These are phyloP conservation scores for Chamaetylas fuelleborni DNA, from an alignment of 2,113 vertebrate genomes.

Conservation along the genomic window DNA sequence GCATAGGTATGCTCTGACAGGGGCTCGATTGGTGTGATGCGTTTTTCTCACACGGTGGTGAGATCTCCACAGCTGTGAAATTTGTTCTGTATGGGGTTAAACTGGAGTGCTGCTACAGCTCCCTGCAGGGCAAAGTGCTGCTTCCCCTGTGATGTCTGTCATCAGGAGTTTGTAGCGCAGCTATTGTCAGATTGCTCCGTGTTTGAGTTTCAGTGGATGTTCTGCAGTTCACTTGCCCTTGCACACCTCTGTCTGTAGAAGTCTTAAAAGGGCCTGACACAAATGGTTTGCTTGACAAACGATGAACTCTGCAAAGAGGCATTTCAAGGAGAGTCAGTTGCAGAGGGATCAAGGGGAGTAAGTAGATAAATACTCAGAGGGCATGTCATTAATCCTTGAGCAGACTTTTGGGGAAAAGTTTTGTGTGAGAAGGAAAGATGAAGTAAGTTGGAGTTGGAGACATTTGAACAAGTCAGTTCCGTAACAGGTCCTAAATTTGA, in stretches of 20 bases:
- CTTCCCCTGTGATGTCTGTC: neutral
- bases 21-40: neutral
- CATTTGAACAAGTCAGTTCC: neutral
- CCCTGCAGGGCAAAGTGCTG: neutral
- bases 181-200: neutral
- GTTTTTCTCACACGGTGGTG: neutral
- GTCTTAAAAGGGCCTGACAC: neutral
- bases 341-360: neutral
- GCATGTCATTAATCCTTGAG: neutral
- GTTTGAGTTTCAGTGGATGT: too few relatives aligned
- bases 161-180: neutral
- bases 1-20: fast-evolving
- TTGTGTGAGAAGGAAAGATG: neutral
- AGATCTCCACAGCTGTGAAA: neutral
- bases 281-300: neutral
- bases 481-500: neutral
- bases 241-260: neutral
- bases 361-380: neutral
- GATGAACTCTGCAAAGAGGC: neutral
- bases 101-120: fast-evolving
- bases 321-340: neutral
- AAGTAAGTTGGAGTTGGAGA: neutral
- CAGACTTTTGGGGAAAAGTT: neutral
- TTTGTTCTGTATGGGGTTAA: neutral
- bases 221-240: neutral